phyloP scores from a whole-genome alignment of 1,140 invertebrate species.

The Tyrophagus putrescentiae region DNA sequence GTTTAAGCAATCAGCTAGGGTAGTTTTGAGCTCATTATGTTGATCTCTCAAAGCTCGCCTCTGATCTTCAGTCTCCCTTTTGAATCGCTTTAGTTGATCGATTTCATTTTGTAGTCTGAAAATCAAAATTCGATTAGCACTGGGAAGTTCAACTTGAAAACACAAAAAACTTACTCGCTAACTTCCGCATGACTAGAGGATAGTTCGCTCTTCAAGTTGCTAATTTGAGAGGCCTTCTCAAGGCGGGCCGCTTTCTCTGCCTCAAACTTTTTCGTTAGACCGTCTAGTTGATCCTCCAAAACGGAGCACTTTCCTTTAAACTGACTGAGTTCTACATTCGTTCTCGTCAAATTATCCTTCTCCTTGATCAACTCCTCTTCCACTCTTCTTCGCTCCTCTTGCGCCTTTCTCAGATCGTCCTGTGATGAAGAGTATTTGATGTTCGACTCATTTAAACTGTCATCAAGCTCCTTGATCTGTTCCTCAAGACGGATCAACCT shows the following conservation, averaged over 20 bases:
- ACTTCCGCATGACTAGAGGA: conserved; percentile 11
- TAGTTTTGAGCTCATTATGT: neutral
- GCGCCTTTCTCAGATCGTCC: neutral
- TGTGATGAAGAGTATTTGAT: neutral
- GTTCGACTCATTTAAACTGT: neutral
- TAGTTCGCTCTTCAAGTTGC: neutral
- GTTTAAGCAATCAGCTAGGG: neutral
- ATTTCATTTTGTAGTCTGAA: conserved; percentile 10
- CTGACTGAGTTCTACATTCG: neutral
- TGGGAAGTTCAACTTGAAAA: neutral
- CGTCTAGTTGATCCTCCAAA: neutral
- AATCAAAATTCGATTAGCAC: neutral
- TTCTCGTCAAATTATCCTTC: neutral
- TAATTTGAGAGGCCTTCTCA: conserved; percentile 5
- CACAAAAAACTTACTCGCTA: neutral
- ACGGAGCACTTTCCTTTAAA: neutral
- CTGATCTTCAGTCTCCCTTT: neutral
- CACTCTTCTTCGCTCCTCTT: neutral
- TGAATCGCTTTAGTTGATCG: neutral
- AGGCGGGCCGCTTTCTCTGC: neutral
- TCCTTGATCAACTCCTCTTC: neutral
- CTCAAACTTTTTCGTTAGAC: neutral
- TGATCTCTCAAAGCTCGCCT: neutral
- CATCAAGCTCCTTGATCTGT: neutral
- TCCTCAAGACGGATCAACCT: neutral